Percentiles rank a stretch among this genome's conserved stretches.
phyloP scores from a whole-genome alignment of 2,113 vertebrate species.

The Zosterops lateralis region DNA sequence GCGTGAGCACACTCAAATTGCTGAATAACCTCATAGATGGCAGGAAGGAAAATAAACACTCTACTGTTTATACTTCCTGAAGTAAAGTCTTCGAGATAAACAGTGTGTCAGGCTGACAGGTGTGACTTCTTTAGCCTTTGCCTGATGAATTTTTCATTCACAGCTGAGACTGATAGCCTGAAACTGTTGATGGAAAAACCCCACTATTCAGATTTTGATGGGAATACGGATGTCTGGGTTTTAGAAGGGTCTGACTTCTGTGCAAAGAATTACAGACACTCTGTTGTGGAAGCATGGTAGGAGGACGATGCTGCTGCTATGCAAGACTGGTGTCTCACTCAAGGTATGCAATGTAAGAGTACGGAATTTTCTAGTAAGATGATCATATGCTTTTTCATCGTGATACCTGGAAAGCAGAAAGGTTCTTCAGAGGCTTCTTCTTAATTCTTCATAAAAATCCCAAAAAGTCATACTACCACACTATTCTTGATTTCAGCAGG shows the following conservation, averaged over 20 bases:
- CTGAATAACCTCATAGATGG: slow-evolving; percentile 65
- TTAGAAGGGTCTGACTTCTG: slow-evolving; percentile 7
- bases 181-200: slow-evolving; percentile 61
- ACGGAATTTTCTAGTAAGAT: not conserved
- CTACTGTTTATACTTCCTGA: slow-evolving; percentile 63
- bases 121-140: slow-evolving; percentile 63
- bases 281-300: not conserved
- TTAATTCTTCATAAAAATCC: not conserved
- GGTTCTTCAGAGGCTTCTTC: not conserved
- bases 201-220: slow-evolving; percentile 17
- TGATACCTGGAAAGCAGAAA: not conserved
- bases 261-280: not conserved
- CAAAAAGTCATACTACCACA: not conserved
- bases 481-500: not conserved
- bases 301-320: fast-evolving
- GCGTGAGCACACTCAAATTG: slow-evolving; percentile 36
- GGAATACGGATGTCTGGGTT: not conserved
- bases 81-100: slow-evolving; percentile 61
- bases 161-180: slow-evolving; percentile 44
- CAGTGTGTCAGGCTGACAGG: slow-evolving; percentile 66
- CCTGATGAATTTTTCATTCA: slow-evolving; percentile 60
- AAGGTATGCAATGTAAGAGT: not conserved
- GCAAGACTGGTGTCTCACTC: not conserved
- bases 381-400: not conserved
- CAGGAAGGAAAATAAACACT: slow-evolving; percentile 75